Base-by-base conservation (phyloP, 2,888 invertebrate species). In the Chalcis sispes region DNA sequence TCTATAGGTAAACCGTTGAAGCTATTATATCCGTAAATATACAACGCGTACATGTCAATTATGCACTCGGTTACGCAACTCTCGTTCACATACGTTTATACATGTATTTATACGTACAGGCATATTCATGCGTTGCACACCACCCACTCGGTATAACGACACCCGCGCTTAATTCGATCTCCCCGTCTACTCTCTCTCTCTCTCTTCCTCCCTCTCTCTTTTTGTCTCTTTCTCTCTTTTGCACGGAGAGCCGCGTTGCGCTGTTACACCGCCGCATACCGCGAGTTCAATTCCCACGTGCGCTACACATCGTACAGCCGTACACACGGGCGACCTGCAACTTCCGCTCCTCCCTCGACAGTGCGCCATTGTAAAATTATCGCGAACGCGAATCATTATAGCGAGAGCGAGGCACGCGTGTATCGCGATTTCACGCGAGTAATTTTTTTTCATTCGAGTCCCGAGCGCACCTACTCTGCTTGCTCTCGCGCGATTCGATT, bases 1-100 rank as follows among this genome's bases (percentile, higher is more conserved):
- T n/a, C n/a, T n/a, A n/a, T n/a, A n/a, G n/a, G n/a, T n/a, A n/a
- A n/a, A n/a, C n/a, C n/a, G n/a, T n/a, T n/a, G n/a, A n/a, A 7
- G 36, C 36, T 36, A 82, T 82, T 81, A 81, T 81, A 81, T 80
- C 79, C 78, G 81, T 81, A 81, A 81, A 81, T 82, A 81, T 81
- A 80, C 82, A 81, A 80, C 77, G 66, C 77, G 81, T 78, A 80
- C 80, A 81, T 83, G 82, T 83, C 82, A 83, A 82, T 83, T 83
- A 82, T 76, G 80, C 79, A 77, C 79, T 80, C 79, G 78, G 79
- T 83, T 84, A 80, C 81, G 82, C 79, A 84, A 83, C 74, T 67
- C 72, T 74, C 62, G 74, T 72, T 78, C 79, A 74, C 52, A 18
- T 42, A 42, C 27, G 59, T n/a, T 7, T 18, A 32, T 13, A 64